phyloP scores from a whole-genome alignment of 2,888 invertebrate species.

The Pristionchus maxplancki region DNA sequence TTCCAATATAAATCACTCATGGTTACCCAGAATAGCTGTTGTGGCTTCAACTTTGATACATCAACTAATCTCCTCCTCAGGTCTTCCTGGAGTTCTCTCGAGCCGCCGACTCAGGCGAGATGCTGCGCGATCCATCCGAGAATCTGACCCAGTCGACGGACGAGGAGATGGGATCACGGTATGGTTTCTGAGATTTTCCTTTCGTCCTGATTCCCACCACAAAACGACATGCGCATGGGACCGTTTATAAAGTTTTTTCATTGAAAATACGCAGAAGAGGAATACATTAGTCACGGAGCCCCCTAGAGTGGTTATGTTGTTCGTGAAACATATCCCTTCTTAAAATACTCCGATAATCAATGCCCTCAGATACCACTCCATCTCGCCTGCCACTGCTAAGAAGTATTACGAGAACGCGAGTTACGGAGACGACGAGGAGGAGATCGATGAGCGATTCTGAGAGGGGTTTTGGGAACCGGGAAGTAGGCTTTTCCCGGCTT shows the following conservation, averaged over 20 bases:
- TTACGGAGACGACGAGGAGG: not conserved
- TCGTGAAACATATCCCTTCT: too few species aligned
- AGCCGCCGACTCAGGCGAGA: constrained; percentile 26
- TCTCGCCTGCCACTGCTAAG: not conserved
- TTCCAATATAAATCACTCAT: too few species aligned
- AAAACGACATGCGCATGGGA: too few species aligned
- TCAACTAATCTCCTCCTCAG: constrained; percentile 41
- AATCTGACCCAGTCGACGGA: not conserved
- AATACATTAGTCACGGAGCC: too few species aligned
- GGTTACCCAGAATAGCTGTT: too few species aligned
- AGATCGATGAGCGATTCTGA: constrained; percentile 22
- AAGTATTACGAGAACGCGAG: constrained; percentile 25
- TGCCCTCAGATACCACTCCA: constrained; percentile 14
- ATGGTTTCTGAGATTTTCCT: too few species aligned
- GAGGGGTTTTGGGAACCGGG: not conserved
- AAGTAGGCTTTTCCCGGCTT: not conserved
- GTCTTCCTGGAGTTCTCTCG: constrained; percentile 64
- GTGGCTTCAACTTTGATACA: too few species aligned
- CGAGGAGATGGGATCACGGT: not conserved
- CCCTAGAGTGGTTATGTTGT: too few species aligned
- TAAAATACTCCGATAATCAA: too few species aligned
- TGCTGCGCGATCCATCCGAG: not conserved
- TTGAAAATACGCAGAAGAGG: too few species aligned
- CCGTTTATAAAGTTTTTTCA: too few species aligned
- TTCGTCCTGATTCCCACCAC: too few species aligned